Conservation (phyloP, 2,113 vertebrate species). For the Pachyramphus minor region DNA sequence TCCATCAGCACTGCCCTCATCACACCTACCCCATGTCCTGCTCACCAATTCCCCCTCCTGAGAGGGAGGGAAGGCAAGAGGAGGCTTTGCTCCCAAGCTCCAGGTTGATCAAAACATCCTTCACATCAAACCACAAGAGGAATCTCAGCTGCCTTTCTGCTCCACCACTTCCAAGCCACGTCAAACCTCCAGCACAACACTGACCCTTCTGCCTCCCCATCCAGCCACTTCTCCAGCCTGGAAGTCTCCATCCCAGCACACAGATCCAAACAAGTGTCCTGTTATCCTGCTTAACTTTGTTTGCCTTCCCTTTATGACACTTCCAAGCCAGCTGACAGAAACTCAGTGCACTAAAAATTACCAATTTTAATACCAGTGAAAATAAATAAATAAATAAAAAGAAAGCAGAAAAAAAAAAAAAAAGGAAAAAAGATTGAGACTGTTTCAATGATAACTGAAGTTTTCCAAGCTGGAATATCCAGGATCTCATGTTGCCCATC, state of each 20-base stretch:
- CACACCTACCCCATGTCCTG: neutral
- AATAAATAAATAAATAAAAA: neutral
- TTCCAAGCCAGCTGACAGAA: neutral
- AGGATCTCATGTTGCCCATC: neutral
- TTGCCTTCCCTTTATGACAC: neutral
- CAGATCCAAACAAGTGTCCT: neutral
- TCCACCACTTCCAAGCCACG: neutral
- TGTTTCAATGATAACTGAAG: neutral
- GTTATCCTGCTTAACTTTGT: neutral
- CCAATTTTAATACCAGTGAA: neutral
- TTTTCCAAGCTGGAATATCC: neutral
- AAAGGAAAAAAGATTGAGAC: neutral
- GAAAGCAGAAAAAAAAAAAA: neutral
- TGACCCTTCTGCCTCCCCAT: neutral
- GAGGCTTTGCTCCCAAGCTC: neutral
- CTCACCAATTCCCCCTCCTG: neutral
- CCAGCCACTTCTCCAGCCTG: neutral
- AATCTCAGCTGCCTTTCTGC: neutral
- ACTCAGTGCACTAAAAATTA: neutral
- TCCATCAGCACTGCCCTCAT: neutral
- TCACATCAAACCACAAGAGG: neutral
- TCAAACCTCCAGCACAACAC: neutral
- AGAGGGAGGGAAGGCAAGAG: neutral
- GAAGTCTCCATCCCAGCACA: neutral
- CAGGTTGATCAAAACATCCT: neutral